Evolutionary conservation across 2,113 vertebrate genomes (phyloP).

Genomic region (Microcebus jonahi): DNA sequence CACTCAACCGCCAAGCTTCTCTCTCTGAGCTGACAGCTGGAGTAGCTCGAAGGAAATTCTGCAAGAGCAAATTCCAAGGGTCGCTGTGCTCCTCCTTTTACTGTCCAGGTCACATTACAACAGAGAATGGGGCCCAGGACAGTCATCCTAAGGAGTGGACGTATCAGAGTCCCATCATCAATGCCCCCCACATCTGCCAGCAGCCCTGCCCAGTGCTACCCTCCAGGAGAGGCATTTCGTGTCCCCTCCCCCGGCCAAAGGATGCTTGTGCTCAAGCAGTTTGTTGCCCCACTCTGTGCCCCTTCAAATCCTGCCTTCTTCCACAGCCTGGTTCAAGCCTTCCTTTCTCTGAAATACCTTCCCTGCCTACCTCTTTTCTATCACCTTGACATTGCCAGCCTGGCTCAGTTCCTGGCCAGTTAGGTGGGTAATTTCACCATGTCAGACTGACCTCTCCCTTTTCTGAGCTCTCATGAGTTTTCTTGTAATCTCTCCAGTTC

Average conservation of each 20-base stretch:
- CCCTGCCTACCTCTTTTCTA: background rate
- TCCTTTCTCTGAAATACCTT: background rate
- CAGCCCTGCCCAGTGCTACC: background rate
- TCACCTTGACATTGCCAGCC: too few species aligned
- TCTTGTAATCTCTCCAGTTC: background rate
- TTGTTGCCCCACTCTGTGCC: fast-evolving
- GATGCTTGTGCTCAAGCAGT: fast-evolving
- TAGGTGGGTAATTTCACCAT: background rate
- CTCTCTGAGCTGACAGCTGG: background rate
- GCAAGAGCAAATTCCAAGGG: background rate
- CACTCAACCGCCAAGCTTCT: background rate
- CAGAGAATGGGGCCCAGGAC: background rate
- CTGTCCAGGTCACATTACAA: fast-evolving
- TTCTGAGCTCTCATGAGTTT: background rate
- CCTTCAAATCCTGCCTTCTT: background rate
- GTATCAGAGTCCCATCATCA: background rate
- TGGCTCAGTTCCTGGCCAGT: background rate
- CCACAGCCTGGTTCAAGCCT: fast-evolving
- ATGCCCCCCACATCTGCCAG: fast-evolving
- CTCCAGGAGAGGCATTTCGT: fast-evolving
- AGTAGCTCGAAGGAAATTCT: background rate
- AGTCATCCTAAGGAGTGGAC: background rate
- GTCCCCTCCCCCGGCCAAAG: background rate
- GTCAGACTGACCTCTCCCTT: background rate
- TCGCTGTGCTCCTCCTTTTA: background rate